Evolutionary conservation across 2,888 invertebrate genomes (phyloP), one percentile per base, ranked within the genome.

Genomic region (Punctoribates punctum): DNA sequence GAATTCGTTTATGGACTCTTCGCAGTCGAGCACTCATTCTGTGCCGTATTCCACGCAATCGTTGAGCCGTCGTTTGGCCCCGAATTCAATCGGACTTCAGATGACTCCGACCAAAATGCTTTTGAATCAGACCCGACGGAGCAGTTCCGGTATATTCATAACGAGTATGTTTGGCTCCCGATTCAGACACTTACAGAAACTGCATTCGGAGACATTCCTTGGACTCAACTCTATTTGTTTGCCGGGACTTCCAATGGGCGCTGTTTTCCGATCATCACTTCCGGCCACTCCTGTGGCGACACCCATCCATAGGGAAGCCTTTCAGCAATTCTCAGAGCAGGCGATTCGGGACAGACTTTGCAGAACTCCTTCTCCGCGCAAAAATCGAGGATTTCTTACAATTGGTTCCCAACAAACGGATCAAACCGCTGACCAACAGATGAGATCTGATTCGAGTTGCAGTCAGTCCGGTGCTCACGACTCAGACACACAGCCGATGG

Each of bases 241-340:
- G 11, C 79, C 80, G 48, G 80, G 78, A 27, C 74, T 75, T 42
- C 80, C 80, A n/a, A 78, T 78, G 13, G 79, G 81, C 15, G 80
- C 80, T 38, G 78, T 81, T 17, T 81, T 79, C 73, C 79, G 81
- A n/a, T 81, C 81, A 15, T 79, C 79, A 73, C 75, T 81, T 23
- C 81, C 81, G 23, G 81, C 81, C 15, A 81, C 81, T 1, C 81
- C 81, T 3, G 79, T 81, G 23, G 80, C 80, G 1, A 81, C 80
- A 6, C 81, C 81, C 5, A 78, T 81, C 20, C 70, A 77, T 60
- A 60, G 80, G 51, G 80, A 80, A 72, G 46, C 72, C 9, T 79
- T 79, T 77, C 79, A 79, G 72, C 77, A 79, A 46, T 81, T 81
- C 73, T 79, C 80, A 46, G 81, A 80, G 73, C 79, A 80, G 75